Conservation (phyloP, 2,113 vertebrate species). For the Labeo catla region DNA sequence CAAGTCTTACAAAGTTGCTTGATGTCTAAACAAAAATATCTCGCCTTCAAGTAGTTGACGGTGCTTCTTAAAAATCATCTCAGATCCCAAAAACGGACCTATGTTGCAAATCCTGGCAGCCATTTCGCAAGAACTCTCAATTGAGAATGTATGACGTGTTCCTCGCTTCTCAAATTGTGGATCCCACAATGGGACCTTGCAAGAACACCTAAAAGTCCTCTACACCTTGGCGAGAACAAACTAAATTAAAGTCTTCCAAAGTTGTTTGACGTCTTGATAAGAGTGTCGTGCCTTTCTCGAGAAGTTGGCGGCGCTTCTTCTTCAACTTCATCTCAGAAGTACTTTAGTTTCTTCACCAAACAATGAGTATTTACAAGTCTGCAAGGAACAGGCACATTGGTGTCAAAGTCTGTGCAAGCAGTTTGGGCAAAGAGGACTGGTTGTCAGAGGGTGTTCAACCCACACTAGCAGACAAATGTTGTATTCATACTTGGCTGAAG, state of each 20-base stretch:
- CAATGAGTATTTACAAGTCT: slow-evolving; percentile 34
- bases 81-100: no score
- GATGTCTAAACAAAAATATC: neutral
- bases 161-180: neutral
- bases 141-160: neutral
- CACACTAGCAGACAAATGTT: slow-evolving; percentile 76
- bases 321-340: neutral
- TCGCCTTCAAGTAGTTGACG: no score
- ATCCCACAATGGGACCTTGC: neutral
- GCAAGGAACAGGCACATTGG: slow-evolving; percentile 47
- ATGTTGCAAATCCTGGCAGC: no score
- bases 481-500: slow-evolving; percentile 78
- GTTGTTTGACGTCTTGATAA: neutral
- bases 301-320: neutral
- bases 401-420: slow-evolving; percentile 70
- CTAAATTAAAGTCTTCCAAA: neutral
- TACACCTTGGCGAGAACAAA: neutral
- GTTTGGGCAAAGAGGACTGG: slow-evolving; percentile 53
- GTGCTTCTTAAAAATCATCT: no score
- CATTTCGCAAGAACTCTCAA: neutral
- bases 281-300: neutral
- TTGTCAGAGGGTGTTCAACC: slow-evolving; percentile 68
- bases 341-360: neutral
- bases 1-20: neutral
- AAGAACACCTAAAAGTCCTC: neutral